Percentiles rank a stretch among this genome's conserved stretches.
Evolutionary conservation across 2,113 vertebrate species (phyloP).

Genomic region (Sebastes schlegelii): DNA sequence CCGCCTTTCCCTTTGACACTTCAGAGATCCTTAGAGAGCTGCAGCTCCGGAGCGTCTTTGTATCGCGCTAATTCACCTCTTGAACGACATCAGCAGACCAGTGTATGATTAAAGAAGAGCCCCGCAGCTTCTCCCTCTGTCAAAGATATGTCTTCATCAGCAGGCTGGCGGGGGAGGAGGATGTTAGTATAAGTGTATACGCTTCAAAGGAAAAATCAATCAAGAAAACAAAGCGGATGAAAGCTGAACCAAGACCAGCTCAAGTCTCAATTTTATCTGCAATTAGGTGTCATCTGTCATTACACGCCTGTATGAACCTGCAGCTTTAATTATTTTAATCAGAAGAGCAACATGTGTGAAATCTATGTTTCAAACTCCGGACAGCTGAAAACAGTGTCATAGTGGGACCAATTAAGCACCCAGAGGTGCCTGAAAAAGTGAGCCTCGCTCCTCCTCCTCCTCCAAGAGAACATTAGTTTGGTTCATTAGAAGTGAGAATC

Average conservation of each 20-base stretch:
- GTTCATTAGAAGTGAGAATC: conserved; percentile 49
- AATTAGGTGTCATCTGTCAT: conserved; percentile 37
- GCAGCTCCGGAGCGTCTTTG: conserved; percentile 19
- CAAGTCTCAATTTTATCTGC: conserved; percentile 5
- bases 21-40: conserved; percentile 26
- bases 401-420: conserved; percentile 51
- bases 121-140: conserved; percentile 25
- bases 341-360: conserved; percentile 13
- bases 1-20: neutral
- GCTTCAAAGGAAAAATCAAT: conserved; percentile 51
- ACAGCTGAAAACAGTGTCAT: conserved; percentile 30
- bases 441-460: neutral
- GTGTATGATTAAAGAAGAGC: conserved; percentile 47
- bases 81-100: conserved; percentile 42
- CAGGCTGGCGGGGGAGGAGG: neutral
- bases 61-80: conserved; percentile 31
- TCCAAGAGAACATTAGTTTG: neutral
- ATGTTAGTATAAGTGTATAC: neutral
- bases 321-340: conserved; percentile 25
- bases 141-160: conserved; percentile 50
- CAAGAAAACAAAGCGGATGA: conserved; percentile 14
- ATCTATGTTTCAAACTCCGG: conserved; percentile 3
- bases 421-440: conserved; percentile 2
- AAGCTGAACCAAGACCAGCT: conserved; percentile 4
- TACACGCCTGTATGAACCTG: neutral